Percentiles rank a stretch among this genome's conserved stretches.
These are phyloP conservation scores for Tenrec ecaudatus DNA, from an alignment of 2,113 vertebrate genomes.

Conservation along the genomic window DNA sequence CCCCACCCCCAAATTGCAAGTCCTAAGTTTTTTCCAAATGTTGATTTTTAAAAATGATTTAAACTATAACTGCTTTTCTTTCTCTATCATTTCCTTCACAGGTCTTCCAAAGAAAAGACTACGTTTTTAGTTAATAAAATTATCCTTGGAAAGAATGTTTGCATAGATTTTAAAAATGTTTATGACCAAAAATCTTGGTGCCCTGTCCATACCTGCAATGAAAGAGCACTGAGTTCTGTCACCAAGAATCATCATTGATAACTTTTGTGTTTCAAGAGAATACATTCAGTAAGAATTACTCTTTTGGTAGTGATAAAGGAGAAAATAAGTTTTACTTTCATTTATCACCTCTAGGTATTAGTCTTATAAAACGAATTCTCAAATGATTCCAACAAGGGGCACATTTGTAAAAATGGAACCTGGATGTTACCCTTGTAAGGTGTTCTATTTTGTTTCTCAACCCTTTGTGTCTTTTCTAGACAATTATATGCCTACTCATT, in stretches of 20 bases:
- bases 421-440: background rate
- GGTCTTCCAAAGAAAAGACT: background rate
- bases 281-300: background rate
- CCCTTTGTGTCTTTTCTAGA: background rate
- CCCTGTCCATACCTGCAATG: accelerated
- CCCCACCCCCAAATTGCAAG: no score
- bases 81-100: background rate
- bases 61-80: background rate
- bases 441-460: no score
- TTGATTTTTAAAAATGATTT: background rate
- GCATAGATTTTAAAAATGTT: background rate
- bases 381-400: background rate
- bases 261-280: background rate
- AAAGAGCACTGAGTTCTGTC: background rate
- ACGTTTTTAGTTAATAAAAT: background rate
- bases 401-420: background rate
- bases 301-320: background rate
- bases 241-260: background rate
- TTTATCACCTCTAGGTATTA: background rate
- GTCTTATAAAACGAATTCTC: background rate
- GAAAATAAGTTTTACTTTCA: background rate
- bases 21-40: background rate
- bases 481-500: background rate
- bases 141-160: background rate
- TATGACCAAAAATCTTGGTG: background rate